Conservation (phyloP, 1,140 invertebrate species). For the Onthophagus taurus region DNA sequence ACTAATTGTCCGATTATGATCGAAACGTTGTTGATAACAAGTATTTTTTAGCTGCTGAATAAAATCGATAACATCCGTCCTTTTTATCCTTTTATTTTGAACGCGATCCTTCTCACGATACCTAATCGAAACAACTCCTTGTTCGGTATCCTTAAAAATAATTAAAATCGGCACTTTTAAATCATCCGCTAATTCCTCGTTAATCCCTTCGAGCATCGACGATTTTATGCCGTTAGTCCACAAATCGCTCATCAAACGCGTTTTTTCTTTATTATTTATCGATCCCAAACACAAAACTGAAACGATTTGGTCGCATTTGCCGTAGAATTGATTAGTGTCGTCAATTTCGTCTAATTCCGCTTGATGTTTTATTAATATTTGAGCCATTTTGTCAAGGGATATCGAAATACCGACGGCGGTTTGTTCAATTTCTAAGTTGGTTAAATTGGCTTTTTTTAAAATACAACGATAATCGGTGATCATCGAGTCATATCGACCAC, state of each 20-base stretch:
- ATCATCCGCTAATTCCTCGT: constrained; percentile 54
- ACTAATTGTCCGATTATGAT: constrained; percentile 26
- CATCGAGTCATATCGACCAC: constrained; percentile 42
- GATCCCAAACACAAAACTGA: constrained; percentile 57
- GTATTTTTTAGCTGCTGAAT: constrained; percentile 7
- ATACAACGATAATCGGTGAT: constrained; percentile 37
- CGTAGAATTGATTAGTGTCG: too few relatives aligned
- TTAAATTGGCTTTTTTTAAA: constrained; percentile 25
- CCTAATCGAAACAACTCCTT: constrained; percentile 47
- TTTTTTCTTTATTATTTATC: constrained; percentile 53
- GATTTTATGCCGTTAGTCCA: constrained; percentile 40
- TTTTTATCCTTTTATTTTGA: constrained; percentile 6
- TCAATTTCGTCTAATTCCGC: constrained; percentile 43
- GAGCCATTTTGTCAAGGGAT: constrained; percentile 59
- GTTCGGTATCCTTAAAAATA: constrained; percentile 56
- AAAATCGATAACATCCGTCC: constrained; percentile 5
- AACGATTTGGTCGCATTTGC: too few relatives aligned
- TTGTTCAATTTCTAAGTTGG: constrained; percentile 39
- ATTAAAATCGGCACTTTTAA: constrained; percentile 56
- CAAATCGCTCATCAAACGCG: constrained; percentile 39
- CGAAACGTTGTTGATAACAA: constrained; percentile 14
- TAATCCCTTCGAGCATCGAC: constrained; percentile 49
- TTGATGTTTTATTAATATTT: constrained; percentile 41
- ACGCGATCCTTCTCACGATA: constrained; percentile 51
- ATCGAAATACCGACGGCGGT: constrained; percentile 66